phyloP scores from a whole-genome alignment of 2,113 vertebrate genomes.

The Actinemys pallida region DNA sequence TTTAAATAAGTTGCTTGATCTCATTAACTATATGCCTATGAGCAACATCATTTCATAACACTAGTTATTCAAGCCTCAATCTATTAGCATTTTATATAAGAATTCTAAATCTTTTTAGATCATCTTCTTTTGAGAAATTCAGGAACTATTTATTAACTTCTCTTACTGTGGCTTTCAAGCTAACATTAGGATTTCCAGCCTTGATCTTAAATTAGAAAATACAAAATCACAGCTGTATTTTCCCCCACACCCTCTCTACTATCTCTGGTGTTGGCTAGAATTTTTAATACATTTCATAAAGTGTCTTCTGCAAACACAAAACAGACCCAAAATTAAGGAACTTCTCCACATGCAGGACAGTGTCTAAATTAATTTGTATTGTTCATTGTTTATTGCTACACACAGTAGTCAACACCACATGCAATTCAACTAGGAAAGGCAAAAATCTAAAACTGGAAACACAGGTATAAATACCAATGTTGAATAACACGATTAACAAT shows the following conservation, averaged over 20 bases:
- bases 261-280: not conserved
- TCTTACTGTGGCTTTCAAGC: not conserved
- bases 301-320: not conserved
- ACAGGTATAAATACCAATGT: not conserved
- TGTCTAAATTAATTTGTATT: not conserved
- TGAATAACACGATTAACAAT: not conserved
- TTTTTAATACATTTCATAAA: not conserved
- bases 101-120: not conserved
- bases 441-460: not conserved
- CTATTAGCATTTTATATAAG: slow-evolving; percentile 7
- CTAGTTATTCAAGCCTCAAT: not conserved
- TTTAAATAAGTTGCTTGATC: slow-evolving; percentile 18
- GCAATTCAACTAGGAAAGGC: not conserved
- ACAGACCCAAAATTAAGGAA: not conserved
- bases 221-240: not conserved
- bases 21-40: slow-evolving; percentile 1
- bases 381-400: not conserved
- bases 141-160: not conserved
- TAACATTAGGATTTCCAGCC: not conserved
- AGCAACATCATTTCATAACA: not conserved
- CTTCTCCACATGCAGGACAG: not conserved
- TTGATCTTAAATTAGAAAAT: not conserved
- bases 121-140: not conserved
- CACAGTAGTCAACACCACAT: not conserved
- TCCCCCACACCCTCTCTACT: not conserved